Base-by-base conservation (phyloP, 1,140 invertebrate genomes). In the Pissodes strobi region DNA sequence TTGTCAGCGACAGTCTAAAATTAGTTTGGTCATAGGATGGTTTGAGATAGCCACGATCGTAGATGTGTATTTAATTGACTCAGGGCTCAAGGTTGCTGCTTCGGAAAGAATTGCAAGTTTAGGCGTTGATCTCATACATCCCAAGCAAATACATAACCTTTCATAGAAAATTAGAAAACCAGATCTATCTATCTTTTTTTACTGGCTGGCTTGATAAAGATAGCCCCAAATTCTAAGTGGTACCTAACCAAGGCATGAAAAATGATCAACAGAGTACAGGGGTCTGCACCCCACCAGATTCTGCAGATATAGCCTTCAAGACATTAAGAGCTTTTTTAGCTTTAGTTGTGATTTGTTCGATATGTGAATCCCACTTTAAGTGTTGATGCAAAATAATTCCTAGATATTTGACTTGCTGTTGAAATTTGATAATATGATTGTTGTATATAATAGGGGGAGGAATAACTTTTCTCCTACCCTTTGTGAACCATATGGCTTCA, bases 151-250 rank as follows among this genome's bases (percentile, higher is more conserved):
- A 15, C 59, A 45, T 1, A 66, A 18, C 4, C 6, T 25, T 49
- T 66, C 12, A 46, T 39, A 45, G 2, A 51, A 52, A n/a, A n/a
- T n/a, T 38, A 68, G 10, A 10, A 5, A 18, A 27, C 65, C 43
- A 15, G 65, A 1, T 60, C 53, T 59, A 0, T 43, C n/a, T 19
- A 52, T 8, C 1, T 6, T 2, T 38, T 30, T 51, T 48, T 64
- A 34, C 10, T 49, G 18, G 3, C 12, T 0, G 46, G 55, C 0
- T 43, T 63, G n/a, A 67, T 38, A n/a, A 67, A 53, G n/a, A 67
- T 59, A 22, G 37, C n/a, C n/a, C n/a, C 68, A 18, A 48, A 67
- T 21, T 69, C 64, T 18, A 69, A 38, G 38, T 57, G 57, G 5
- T 55, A 51, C 25, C 49, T 57, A 18, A 69, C 43, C 1, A 59